phyloP scores from a whole-genome alignment of 2,888 invertebrate species.

The Drosophila peninsularis region DNA sequence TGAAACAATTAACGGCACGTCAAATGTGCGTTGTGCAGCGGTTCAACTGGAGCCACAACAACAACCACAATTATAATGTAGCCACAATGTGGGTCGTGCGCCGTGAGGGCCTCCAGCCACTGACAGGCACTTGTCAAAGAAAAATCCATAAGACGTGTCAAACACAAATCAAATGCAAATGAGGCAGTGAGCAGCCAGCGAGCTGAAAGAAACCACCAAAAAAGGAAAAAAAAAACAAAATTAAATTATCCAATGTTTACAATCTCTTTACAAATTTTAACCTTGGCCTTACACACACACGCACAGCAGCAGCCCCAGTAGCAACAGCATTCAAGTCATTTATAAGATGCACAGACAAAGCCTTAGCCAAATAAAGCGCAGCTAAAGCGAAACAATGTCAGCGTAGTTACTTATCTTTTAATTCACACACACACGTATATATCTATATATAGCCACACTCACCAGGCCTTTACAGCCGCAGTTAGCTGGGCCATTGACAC shows the following conservation, averaged over 20 bases:
- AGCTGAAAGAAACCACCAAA: conserved; percentile 41
- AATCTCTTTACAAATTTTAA: conserved; percentile 78
- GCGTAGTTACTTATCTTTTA: conserved; percentile 51
- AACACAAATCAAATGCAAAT: conserved; percentile 72
- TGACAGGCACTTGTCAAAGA: conserved; percentile 72
- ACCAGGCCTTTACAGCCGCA: conserved; percentile 27
- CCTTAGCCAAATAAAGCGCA: conserved; percentile 57
- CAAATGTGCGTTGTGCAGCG: conserved; percentile 30
- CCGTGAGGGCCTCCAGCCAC: conserved; percentile 52
- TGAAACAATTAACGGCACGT: conserved; percentile 71
- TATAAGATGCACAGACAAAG: conserved; percentile 56
- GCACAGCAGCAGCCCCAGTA: conserved; percentile 13
- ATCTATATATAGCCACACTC: background rate
- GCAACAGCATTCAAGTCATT: conserved; percentile 48
- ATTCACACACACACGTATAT: conserved; percentile 11
- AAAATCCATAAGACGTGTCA: conserved; percentile 74
- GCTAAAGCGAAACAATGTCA: conserved; percentile 68
- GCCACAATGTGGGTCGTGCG: conserved; percentile 67
- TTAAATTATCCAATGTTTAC: conserved; percentile 73
- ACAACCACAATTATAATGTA: conserved; percentile 9
- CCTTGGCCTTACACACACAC: conserved; percentile 73
- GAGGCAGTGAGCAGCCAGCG: conserved; percentile 40
- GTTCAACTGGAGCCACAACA: conserved; percentile 10
- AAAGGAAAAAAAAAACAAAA: background rate
- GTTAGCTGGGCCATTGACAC: conserved; percentile 56